Evolutionary conservation across 1,140 invertebrate species (phyloP).

Genomic region (Antheraea mylitta): DNA sequence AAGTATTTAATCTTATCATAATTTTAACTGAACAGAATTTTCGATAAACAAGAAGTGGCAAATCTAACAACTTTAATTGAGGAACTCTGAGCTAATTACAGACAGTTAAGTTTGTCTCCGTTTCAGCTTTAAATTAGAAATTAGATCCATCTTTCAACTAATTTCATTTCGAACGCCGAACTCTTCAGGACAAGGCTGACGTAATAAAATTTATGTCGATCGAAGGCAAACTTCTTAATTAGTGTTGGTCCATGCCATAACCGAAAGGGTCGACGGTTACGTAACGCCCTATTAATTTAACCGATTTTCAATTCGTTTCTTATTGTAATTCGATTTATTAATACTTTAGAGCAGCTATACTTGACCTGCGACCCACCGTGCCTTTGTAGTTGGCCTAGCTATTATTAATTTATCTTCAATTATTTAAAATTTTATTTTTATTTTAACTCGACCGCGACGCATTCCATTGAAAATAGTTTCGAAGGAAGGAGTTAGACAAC

Average conservation of each 20-base stretch:
- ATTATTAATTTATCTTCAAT: too few species aligned
- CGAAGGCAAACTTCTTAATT: constrained; percentile 61
- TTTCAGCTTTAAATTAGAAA: constrained; percentile 45
- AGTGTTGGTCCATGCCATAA: constrained; percentile 34
- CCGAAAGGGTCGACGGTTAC: constrained; percentile 34
- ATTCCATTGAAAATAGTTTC: too few species aligned
- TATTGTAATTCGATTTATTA: constrained; percentile 26
- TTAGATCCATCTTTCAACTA: constrained; percentile 49
- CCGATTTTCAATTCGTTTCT: constrained; percentile 34
- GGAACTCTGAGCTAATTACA: constrained; percentile 23
- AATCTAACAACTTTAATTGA: constrained; percentile 14
- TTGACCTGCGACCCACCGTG: too few species aligned
- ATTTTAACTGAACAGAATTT: background rate
- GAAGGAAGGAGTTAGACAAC: too few species aligned
- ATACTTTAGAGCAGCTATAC: constrained; percentile 15
- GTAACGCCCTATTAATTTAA: constrained; percentile 37
- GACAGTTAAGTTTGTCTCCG: constrained; percentile 26
- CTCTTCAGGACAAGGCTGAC: constrained; percentile 51
- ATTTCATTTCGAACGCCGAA: constrained; percentile 49
- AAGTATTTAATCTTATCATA: background rate
- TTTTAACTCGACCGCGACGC: too few species aligned
- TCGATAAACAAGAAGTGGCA: background rate
- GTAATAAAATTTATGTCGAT: constrained; percentile 58
- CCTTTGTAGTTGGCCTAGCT: too few species aligned
- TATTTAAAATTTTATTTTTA: too few species aligned